Evolutionary conservation across 2,888 invertebrate genomes (phyloP).

Genomic region (Acanthosepion lycidas): DNA sequence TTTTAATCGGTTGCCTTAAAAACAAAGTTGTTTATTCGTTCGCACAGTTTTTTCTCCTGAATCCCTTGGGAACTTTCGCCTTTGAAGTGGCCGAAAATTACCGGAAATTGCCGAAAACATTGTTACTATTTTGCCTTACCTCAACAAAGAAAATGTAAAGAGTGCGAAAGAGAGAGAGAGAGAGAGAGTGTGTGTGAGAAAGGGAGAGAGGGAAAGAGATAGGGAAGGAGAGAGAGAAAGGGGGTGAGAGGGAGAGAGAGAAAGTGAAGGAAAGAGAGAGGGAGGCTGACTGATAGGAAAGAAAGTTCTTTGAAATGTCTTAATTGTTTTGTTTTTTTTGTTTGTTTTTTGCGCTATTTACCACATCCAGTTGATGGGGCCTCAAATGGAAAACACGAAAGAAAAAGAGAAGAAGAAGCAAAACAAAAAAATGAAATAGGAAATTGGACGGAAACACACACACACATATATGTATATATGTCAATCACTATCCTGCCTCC

Average conservation of each 20-base stretch:
- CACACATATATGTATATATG: too few species aligned
- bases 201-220: background rate
- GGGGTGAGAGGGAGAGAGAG: background rate
- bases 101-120: constrained; percentile 73
- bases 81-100: constrained; percentile 42
- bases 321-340: background rate
- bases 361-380: background rate
- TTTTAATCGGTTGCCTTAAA: background rate
- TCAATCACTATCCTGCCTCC: too few species aligned
- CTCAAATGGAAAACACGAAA: background rate
- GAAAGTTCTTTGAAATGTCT: background rate
- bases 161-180: background rate
- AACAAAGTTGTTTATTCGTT: constrained; percentile 17
- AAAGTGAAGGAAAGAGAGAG: background rate
- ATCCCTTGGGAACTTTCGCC: constrained; percentile 40
- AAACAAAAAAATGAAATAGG: too few species aligned
- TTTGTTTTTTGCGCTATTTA: background rate
- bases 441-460: too few species aligned
- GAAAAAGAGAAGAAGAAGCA: background rate
- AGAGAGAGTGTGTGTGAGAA: background rate
- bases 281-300: background rate
- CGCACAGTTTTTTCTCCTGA: background rate
- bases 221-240: background rate
- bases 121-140: constrained; percentile 71
- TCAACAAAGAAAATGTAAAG: background rate